Evolutionary conservation across 2,888 invertebrate species (phyloP), one percentile per base, ranked within the genome.

Genomic region (Matsumyia berberina): DNA sequence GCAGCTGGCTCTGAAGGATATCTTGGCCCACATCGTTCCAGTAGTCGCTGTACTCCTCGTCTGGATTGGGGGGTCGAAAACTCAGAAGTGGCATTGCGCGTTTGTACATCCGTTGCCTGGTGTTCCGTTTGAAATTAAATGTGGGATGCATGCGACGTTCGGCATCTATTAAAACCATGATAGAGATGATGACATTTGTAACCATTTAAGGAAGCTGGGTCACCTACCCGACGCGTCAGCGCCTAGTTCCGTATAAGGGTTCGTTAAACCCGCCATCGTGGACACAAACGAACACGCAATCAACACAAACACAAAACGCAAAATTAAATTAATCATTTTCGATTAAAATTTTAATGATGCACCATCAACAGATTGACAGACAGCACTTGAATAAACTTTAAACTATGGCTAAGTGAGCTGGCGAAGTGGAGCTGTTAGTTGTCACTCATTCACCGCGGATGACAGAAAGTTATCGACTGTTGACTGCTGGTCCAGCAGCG

Each of bases 11-110:
- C 8, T 88, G 87, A 37, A 94, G 90, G 2, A 89, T 92, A 4
- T 90, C 89, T 60, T 91, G 91, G 0, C 93, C 94, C 70, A 93
- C 89, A 0, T 87, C 87, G 12, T 89, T 89, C 94, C 94, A 94
- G 88, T 91, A 93, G 7, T 90, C 89, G 0, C 89, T 88, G 42
- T 88, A 88, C 49, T 89, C 88, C 67, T 91, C 91, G 49, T 89
- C 89, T 1, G 87, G 86, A 5, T 87, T 89, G 0, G 88, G 70
- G 0, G 91, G 79, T 5, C 88, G 87, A 42, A 91, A 91, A 0
- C 69, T 83, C 17, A 92, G 86, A 72, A 88, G 49, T 0, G 91
- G 91, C 91, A 91, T 91, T 31, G 88, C 88, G 9, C 91, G 89
- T 77, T 90, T 90, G 5, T 87, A 74, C 9, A 76, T 9, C 11